Evolutionary conservation across 2,888 invertebrate genomes (phyloP).

Genomic region (Agriopis aurantiaria): DNA sequence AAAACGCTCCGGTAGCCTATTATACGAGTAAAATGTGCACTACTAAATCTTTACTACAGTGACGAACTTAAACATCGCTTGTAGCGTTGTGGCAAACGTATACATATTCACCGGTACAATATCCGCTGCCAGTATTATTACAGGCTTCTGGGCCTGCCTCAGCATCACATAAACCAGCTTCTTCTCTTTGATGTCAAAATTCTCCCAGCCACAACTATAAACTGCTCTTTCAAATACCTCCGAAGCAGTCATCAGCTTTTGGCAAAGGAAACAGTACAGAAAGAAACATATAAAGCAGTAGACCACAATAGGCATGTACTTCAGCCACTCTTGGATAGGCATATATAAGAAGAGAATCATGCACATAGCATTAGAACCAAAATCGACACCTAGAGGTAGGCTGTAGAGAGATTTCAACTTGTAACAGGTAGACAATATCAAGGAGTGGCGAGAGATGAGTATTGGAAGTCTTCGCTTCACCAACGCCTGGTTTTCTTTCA

Average conservation of each 20-base stretch:
- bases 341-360: constrained; percentile 71
- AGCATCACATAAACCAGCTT: constrained; percentile 67
- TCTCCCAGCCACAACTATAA: constrained; percentile 79
- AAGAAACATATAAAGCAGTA: constrained; percentile 74
- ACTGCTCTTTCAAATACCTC: constrained; percentile 69
- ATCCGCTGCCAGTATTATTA: constrained; percentile 70
- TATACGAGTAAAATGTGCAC: not conserved
- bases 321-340: constrained; percentile 63
- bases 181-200: constrained; percentile 64
- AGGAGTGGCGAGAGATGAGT: constrained; percentile 62
- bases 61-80: constrained; percentile 73
- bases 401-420: constrained; percentile 68
- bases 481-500: constrained; percentile 43
- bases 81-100: constrained; percentile 73
- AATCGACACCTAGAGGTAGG: constrained; percentile 72
- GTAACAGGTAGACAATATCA: constrained; percentile 58
- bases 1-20: too few species aligned
- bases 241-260: constrained; percentile 69
- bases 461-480: constrained; percentile 57
- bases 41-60: constrained; percentile 63
- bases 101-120: constrained; percentile 77
- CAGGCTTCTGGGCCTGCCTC: constrained; percentile 67
- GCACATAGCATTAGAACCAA: constrained; percentile 68
- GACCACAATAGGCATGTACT: constrained; percentile 64
- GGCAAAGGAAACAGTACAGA: constrained; percentile 74